Evolutionary conservation across 2,113 vertebrate species (phyloP).

Genomic region (Pseudolaguvia tuberculata): DNA sequence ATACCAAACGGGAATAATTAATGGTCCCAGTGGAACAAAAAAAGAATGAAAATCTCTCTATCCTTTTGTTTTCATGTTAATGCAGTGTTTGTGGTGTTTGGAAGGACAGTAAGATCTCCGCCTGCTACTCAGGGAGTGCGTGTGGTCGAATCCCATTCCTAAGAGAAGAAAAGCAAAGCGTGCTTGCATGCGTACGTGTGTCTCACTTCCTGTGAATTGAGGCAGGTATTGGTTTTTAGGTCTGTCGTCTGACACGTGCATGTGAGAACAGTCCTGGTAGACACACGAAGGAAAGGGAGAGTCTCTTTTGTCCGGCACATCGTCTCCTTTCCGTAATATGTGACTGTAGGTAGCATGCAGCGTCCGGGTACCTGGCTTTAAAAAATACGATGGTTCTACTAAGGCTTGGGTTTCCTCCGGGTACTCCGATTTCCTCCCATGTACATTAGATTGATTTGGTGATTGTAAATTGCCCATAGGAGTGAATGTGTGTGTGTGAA

Average conservation of each 20-base stretch:
- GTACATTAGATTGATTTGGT: too few relatives aligned
- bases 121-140: neutral
- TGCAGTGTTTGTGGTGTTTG: neutral
- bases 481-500: too few relatives aligned
- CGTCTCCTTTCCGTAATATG: neutral
- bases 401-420: too few relatives aligned
- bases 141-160: too few relatives aligned
- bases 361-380: neutral
- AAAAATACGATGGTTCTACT: neutral
- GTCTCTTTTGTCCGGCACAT: conserved; percentile 16
- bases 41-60: neutral
- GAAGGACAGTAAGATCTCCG: neutral
- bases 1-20: neutral
- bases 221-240: conserved; percentile 3
- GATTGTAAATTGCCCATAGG: too few relatives aligned
- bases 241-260: conserved; percentile 3
- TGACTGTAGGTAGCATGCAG: conserved; percentile 4
- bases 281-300: neutral
- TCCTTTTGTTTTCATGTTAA: neutral
- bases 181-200: neutral
- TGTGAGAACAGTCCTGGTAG: neutral
- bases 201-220: conserved; percentile 4
- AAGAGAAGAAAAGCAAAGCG: neutral
- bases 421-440: too few relatives aligned
- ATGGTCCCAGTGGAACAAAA: neutral